phyloP scores from a whole-genome alignment of 2,797 vertebrate species.

The Sebastes jordani region DNA sequence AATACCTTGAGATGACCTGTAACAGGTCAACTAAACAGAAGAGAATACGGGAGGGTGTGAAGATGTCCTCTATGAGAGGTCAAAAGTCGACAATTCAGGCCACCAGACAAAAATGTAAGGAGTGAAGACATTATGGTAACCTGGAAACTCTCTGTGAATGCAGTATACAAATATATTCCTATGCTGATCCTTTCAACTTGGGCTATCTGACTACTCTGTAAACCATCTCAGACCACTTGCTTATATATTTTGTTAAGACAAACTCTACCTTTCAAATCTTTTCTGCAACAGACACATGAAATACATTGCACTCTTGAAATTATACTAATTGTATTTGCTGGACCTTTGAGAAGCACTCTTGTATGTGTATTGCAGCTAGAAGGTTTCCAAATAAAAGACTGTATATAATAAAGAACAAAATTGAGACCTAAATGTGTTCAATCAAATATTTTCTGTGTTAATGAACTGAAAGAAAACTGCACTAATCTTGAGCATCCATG shows the following conservation, averaged over 20 bases:
- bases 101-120: not conserved
- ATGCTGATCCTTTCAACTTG: conserved; percentile 24
- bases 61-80: not conserved
- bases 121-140: conserved; percentile 13
- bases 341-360: conserved; percentile 34
- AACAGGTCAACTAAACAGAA: not conserved
- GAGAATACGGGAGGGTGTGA: not conserved
- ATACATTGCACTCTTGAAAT: conserved; percentile 47
- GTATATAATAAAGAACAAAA: conserved; percentile 31
- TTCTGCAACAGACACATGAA: conserved; percentile 24
- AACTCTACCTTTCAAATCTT: conserved; percentile 21
- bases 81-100: conserved; percentile 1
- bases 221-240: conserved; percentile 48
- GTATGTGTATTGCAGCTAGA: conserved; percentile 20
- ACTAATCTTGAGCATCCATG: not conserved
- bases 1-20: not conserved
- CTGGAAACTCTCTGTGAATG: conserved; percentile 41
- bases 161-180: conserved; percentile 14
- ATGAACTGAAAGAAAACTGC: conserved; percentile 12
- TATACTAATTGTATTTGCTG: conserved; percentile 33
- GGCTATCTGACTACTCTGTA: conserved; percentile 36
- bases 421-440: conserved; percentile 38
- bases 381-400: conserved; percentile 35
- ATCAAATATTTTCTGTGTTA: conserved; percentile 48
- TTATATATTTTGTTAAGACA: conserved; percentile 30